Evolutionary conservation across 2,113 vertebrate species (phyloP).

Genomic region (Taxidea taxus): DNA sequence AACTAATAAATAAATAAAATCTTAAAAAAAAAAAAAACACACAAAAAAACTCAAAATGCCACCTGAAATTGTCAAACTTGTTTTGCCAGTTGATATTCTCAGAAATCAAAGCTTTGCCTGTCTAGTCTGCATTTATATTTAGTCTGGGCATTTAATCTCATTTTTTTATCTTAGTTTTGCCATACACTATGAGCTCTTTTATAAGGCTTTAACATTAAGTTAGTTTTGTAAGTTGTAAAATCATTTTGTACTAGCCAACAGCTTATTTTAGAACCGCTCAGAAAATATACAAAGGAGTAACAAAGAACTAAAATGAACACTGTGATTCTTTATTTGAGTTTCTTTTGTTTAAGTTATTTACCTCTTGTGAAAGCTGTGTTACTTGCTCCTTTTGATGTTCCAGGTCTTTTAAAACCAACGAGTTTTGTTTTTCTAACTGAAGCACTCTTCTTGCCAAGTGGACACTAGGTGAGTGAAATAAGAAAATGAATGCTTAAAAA

Average conservation of each 20-base stretch:
- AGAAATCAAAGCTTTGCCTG: slow-evolving; percentile 71
- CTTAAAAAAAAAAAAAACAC: no score
- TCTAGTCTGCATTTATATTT: slow-evolving; percentile 74
- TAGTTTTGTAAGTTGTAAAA: slow-evolving; percentile 64
- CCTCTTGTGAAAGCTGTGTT: slow-evolving; percentile 91
- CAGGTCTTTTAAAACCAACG: slow-evolving; percentile 91
- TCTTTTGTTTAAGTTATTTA: slow-evolving; percentile 80
- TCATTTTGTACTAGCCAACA: slow-evolving; percentile 61
- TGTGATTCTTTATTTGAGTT: slow-evolving; percentile 44
- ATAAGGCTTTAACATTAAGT: slow-evolving; percentile 58
- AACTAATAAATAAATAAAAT: no score
- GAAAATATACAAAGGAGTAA: slow-evolving; percentile 66
- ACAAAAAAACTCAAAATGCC: slow-evolving; percentile 68
- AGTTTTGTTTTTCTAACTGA: slow-evolving; percentile 96
- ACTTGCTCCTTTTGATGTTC: slow-evolving; percentile 88
- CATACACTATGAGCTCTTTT: slow-evolving; percentile 68
- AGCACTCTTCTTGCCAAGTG: slow-evolving; percentile 96
- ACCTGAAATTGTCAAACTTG: slow-evolving; percentile 70
- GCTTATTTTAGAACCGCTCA: slow-evolving; percentile 70
- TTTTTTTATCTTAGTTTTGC: slow-evolving; percentile 78
- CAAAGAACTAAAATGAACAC: slow-evolving; percentile 61
- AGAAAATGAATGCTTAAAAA: slow-evolving; percentile 68
- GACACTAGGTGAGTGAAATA: slow-evolving; percentile 86
- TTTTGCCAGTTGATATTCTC: slow-evolving; percentile 71
- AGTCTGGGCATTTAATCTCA: slow-evolving; percentile 74